Percentiles rank a stretch among this genome's conserved stretches.
These are phyloP conservation scores for Cyanoramphus novaezelandiae DNA, from an alignment of 2,113 vertebrate genomes.

Conservation along the genomic window DNA sequence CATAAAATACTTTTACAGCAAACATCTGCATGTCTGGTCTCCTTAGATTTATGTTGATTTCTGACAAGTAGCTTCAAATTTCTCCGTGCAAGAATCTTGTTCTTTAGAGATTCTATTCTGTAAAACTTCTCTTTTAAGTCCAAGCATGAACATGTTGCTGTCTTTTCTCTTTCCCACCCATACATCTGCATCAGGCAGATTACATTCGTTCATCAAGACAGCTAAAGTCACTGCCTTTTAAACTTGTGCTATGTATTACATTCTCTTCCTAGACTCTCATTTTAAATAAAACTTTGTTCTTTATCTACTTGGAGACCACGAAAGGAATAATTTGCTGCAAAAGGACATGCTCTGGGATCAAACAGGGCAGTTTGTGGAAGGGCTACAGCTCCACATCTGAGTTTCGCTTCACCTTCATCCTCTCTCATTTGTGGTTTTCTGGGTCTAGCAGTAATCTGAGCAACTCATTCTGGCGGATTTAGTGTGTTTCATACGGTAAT, in stretches of 20 bases:
- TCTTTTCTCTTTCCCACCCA: not conserved
- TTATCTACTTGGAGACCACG: not conserved
- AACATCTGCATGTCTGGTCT: not conserved
- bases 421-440: not conserved
- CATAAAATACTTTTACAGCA: not conserved
- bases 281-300: slow-evolving; percentile 27
- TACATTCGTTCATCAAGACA: not conserved
- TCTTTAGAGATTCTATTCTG: not conserved
- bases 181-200: not conserved
- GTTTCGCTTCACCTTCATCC: not conserved
- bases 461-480: slow-evolving; percentile 32
- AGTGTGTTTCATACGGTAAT: slow-evolving; percentile 8
- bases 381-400: not conserved
- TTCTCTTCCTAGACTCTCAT: not conserved
- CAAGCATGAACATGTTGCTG: fast-evolving
- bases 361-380: not conserved
- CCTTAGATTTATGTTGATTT: not conserved
- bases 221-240: slow-evolving; percentile 17
- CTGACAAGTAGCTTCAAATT: not conserved
- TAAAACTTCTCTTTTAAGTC: not conserved
- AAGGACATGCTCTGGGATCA: not conserved
- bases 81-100: not conserved
- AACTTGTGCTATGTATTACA: not conserved
- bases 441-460: not conserved
- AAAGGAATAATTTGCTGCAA: not conserved